phyloP scores from a whole-genome alignment of 2,888 invertebrate genomes.

The Leucoptera coffeella region DNA sequence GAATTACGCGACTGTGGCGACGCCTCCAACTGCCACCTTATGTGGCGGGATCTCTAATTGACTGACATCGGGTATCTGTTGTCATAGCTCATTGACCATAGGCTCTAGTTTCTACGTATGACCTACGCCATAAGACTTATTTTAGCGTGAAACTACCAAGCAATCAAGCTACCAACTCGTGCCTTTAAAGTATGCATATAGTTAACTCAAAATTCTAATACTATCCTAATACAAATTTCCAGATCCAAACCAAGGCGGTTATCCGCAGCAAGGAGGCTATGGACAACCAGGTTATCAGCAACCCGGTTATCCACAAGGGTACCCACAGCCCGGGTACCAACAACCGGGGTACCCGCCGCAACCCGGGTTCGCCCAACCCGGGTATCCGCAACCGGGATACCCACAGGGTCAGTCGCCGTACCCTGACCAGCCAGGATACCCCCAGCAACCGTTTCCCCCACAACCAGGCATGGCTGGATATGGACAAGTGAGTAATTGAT shows the following conservation, averaged over 20 bases:
- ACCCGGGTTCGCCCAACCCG: slow-evolving; percentile 16
- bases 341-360: slow-evolving; percentile 22
- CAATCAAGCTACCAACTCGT: no score
- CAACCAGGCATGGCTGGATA: slow-evolving; percentile 15
- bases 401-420: slow-evolving; percentile 12
- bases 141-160: no score
- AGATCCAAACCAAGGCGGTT: slow-evolving; percentile 33
- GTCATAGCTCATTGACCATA: no score
- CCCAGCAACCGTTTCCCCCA: slow-evolving; percentile 20
- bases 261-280: slow-evolving; percentile 18
- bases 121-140: no score
- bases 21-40: no score
- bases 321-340: slow-evolving; percentile 16
- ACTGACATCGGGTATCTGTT: no score
- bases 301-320: no score
- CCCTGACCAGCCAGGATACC: slow-evolving; percentile 15
- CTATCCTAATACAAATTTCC: slow-evolving; percentile 6
- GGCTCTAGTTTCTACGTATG: no score
- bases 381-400: slow-evolving; percentile 14
- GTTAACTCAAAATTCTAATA: no score
- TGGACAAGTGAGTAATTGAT: slow-evolving; percentile 12
- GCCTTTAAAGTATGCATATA: no score
- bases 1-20: no score
- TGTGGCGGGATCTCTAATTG: no score
- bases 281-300: slow-evolving; percentile 12